Percentiles rank a stretch among this genome's conserved stretches.
Conservation (phyloP, 2,113 vertebrate species). For the Corydoras maculifer region DNA sequence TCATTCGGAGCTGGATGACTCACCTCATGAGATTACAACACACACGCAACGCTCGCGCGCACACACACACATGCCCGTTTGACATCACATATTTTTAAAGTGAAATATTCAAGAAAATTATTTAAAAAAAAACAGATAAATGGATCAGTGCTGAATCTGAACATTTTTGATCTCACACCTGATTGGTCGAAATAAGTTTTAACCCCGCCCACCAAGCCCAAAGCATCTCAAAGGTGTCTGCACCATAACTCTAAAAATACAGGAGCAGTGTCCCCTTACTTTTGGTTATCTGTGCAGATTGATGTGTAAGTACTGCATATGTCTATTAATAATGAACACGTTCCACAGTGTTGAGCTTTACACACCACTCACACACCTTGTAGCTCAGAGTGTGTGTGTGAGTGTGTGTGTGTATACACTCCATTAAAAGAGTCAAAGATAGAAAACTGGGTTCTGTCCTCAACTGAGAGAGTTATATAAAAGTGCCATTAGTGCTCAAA, state of each 20-base stretch:
- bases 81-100: constrained; percentile 3
- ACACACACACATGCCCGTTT: constrained; percentile 9
- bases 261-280: too few relatives aligned
- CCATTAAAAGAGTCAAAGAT: constrained; percentile 28
- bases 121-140: neutral
- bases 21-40: constrained; percentile 23
- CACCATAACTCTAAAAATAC: too few relatives aligned
- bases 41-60: constrained; percentile 20
- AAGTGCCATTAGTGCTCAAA: constrained; percentile 37
- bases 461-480: constrained; percentile 39
- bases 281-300: neutral
- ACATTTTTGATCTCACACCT: too few relatives aligned
- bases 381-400: constrained; percentile 7
- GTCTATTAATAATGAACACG: constrained; percentile 31
- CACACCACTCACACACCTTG: constrained; percentile 15
- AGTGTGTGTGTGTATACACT: constrained; percentile 7
- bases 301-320: neutral
- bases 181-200: too few relatives aligned
- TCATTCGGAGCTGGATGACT: constrained; percentile 42
- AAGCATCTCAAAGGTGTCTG: too few relatives aligned
- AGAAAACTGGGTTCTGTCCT: constrained; percentile 8
- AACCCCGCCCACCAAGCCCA: too few relatives aligned
- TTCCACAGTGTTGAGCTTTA: neutral
- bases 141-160: neutral
- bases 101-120: neutral